phyloP scores from a whole-genome alignment of 2,113 vertebrate genomes.

The Ammodytes dubius region DNA sequence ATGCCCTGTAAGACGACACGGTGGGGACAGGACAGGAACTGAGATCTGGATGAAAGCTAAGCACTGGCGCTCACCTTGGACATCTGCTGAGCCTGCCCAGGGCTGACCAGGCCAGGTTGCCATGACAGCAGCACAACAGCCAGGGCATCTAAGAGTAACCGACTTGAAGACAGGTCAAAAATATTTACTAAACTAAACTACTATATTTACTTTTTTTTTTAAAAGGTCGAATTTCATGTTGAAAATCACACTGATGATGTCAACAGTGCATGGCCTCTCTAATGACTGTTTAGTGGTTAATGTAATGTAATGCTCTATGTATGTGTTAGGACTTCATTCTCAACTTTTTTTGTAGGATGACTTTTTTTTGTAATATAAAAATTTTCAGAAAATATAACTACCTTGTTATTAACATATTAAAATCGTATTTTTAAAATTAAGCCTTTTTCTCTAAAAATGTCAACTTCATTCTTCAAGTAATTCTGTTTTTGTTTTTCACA shows the following conservation, averaged over 20 bases:
- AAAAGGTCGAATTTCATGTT: background rate
- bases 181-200: too few relatives aligned
- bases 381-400: background rate
- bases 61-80: slow-evolving; percentile 75
- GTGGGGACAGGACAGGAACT: slow-evolving; percentile 42
- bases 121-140: slow-evolving; percentile 37
- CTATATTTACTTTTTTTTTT: too few relatives aligned
- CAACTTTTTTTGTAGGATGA: too few relatives aligned
- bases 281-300: too few relatives aligned
- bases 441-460: background rate
- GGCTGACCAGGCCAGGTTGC: slow-evolving; percentile 27
- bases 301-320: background rate
- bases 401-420: background rate
- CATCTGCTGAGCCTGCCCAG: slow-evolving; percentile 59
- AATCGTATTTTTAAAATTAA: background rate
- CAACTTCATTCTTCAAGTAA: background rate
- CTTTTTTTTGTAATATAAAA: too few relatives aligned
- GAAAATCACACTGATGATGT: background rate
- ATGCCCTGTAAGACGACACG: slow-evolving; percentile 77
- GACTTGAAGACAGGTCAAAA: slow-evolving; percentile 4
- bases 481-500: background rate
- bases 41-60: slow-evolving; percentile 70
- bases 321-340: background rate
- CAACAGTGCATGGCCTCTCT: background rate
- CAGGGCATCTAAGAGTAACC: background rate